Evolutionary conservation across 2,888 invertebrate genomes (phyloP), one percentile per base, ranked within the genome.

Genomic region (Eueremaeus valkanovi): DNA sequence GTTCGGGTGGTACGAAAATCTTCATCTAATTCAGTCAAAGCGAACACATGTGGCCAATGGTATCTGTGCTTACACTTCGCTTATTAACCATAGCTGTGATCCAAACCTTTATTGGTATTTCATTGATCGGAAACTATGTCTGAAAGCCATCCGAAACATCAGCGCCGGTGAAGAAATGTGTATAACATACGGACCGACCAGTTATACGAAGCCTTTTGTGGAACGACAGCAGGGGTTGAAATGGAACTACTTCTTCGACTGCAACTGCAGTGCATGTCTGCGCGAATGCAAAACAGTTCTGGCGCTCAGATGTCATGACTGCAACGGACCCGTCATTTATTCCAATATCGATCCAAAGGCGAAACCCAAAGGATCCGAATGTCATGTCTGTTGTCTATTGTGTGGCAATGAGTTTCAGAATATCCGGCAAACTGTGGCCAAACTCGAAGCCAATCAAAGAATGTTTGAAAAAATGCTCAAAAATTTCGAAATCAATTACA

Each of bases 1-100:
- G 8, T 75, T 75, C 21, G 36, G 72, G 2, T 75, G 75, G 75
- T 68, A 45, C 13, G 33, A 3, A 40, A 49, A 5, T 3, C 16
- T 24, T 18, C 6, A 13, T 18, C n/a, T 18, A 24, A 27, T 24
- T 0, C 55, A 8, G 21, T 2, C n/a, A 31, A 11, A 42, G 29
- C 13, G 21, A 3, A 33, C 1, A 16, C 29, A 49, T 72, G 16
- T 49, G 9, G 75, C 70, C 24, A 72, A 27, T 21, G 31, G 45
- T 21, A 24, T 72, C 3, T 75, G 75, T 55, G 24, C 49, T 16
- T 27, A 72, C 13, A 27, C 33, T 24, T 74, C 74, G 2, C n/a
- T 77, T 16, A 31, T 77, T 33, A 77, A 77, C 55, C 77, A 77
- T 66, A 75, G 75, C 45, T 76, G 77, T 24, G 45, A 68, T 2